Evolutionary conservation across 1,140 invertebrate genomes (phyloP), one percentile per base, ranked within the genome.

Genomic region (Eupeodes corollae): DNA sequence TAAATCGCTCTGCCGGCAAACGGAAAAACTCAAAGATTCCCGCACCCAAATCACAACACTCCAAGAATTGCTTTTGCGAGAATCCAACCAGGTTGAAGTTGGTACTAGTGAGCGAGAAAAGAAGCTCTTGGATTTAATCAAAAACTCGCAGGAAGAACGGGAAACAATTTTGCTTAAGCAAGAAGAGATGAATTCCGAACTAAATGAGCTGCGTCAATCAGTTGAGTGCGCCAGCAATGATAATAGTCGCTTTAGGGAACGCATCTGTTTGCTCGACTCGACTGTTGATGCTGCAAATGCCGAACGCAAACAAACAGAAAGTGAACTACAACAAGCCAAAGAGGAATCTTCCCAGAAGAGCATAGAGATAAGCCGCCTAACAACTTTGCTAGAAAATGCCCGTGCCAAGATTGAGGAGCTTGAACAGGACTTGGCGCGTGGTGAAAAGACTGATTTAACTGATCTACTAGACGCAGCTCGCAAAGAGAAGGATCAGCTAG

Each of bases 1-100:
- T 21, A 88, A 93, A 63, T 92, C 89, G n/a, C 71, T 94, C 2
- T 92, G 88, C 63, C 77, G 87, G 13, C 91, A 94, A 69, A 92
- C 88, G 2, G 87, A 92, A 65, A 89, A 91, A 69, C 70, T 94
- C 0, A 88, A 92, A 65, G 87, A 92, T 56, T 82, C 82, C 14
- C 72, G 83, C 52, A 79, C 77, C 0, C 65, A 77, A 70, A 75
- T 75, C 19, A 72, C 76, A 50, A 85, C 83, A 2, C 66, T 90
- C 21, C 84, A 89, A 61, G 81, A 80, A 47, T 59, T 86, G 26
- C 63, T 86, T 31, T 68, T 84, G 19, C 75, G 77, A 43, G 77
- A 84, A 54, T 75, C 71, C 10, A 70, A 78, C 30, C 77, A 82
- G 41, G 76, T 75, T 2, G 80, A 81, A 64, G 72, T 64, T 53